phyloP scores from a whole-genome alignment of 2,113 vertebrate genomes.

The Tragulus kanchil region DNA sequence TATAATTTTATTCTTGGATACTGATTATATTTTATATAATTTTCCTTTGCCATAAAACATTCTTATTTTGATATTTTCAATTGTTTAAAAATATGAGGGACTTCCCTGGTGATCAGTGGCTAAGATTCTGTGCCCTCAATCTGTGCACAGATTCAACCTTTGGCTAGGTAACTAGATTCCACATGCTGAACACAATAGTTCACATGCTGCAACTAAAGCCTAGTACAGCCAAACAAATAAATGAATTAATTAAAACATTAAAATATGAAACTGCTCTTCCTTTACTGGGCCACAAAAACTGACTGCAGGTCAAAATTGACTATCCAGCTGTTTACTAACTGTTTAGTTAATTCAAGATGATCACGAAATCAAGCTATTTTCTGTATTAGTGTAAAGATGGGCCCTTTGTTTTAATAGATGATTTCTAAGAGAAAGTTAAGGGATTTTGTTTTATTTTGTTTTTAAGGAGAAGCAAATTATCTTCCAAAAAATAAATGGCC shows the following conservation, averaged over 20 bases:
- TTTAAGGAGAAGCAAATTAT: slow-evolving; percentile 5
- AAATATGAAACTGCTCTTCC: not conserved
- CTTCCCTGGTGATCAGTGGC: not conserved
- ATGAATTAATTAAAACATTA: not conserved
- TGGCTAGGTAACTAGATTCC: not conserved
- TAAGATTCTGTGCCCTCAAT: not conserved
- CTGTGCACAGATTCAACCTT: not conserved
- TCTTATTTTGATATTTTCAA: not conserved
- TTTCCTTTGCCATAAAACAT: not conserved
- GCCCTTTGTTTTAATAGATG: not conserved
- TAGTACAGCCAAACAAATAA: not conserved
- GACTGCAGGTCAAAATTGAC: not conserved
- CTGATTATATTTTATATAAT: not conserved
- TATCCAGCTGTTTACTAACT: not conserved
- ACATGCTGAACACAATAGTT: not conserved
- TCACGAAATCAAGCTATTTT: not conserved
- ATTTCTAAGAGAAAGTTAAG: not conserved
- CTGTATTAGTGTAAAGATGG: not conserved
- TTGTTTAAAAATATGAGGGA: not conserved
- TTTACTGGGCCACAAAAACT: not conserved
- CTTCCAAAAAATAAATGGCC: slow-evolving; percentile 5
- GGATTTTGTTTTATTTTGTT: not conserved
- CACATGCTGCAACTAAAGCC: not conserved
- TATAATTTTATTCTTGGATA: not conserved
- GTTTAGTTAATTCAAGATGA: slow-evolving; percentile 1